Conservation (phyloP, 2,797 vertebrate genomes). For the Schizopygopsis malacanthus region DNA sequence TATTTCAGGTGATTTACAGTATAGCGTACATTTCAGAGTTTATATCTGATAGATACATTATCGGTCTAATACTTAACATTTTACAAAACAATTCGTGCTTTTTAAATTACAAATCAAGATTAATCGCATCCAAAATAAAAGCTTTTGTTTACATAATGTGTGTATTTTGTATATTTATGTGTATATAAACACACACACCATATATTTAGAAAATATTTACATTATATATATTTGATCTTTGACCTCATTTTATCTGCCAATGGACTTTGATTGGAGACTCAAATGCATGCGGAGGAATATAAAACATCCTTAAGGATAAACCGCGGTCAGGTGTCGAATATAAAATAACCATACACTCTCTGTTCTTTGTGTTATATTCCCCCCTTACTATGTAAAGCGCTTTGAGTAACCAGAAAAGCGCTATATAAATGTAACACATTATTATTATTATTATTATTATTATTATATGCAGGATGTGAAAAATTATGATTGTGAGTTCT, state of each 20-base stretch:
- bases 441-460: too few species aligned
- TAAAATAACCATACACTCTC: neutral
- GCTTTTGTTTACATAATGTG: too few species aligned
- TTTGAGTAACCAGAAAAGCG: too few species aligned
- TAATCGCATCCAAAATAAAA: too few species aligned
- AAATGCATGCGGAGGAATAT: neutral
- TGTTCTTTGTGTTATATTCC: too few species aligned
- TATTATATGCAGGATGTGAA: neutral
- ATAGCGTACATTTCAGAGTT: too few species aligned
- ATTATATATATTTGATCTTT: neutral
- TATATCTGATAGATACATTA: neutral
- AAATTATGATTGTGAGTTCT: neutral
- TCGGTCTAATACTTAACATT: neutral
- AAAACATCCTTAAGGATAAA: neutral
- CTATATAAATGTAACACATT: too few species aligned
- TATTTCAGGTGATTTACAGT: neutral
- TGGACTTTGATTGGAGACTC: slow-evolving; percentile 8
- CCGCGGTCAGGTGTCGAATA: neutral
- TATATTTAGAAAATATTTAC: too few species aligned
- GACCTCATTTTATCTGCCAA: neutral
- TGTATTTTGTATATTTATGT: too few species aligned
- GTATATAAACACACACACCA: too few species aligned
- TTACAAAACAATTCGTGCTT: neutral
- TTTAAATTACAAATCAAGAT: too few species aligned
- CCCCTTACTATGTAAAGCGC: too few species aligned